A percentile compares a stretch with the other conserved stretches of the same genome.
Evolutionary conservation across 2,888 invertebrate genomes (phyloP).

Genomic region (Chromoteleia sp.): DNA sequence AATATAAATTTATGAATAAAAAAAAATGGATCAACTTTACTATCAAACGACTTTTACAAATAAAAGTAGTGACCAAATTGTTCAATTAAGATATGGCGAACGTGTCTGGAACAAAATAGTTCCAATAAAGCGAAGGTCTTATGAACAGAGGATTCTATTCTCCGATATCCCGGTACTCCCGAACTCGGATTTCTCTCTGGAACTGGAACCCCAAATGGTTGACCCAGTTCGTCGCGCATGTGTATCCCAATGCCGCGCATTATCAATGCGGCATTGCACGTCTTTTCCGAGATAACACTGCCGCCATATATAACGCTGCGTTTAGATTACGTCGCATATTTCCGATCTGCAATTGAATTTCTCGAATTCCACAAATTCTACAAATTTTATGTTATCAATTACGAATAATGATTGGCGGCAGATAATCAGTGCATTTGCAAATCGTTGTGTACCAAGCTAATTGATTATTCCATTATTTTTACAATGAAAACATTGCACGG

Average conservation of each 20-base stretch:
- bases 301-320: constrained; percentile 22
- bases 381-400: constrained; percentile 6
- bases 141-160: constrained; percentile 16
- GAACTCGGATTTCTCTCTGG: constrained; percentile 24
- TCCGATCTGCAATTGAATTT: constrained; percentile 35
- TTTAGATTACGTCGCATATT: constrained; percentile 27
- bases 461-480: no score
- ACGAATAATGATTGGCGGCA: neutral
- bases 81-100: constrained; percentile 37
- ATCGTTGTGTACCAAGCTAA: no score
- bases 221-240: constrained; percentile 58
- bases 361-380: constrained; percentile 19
- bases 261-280: constrained; percentile 49
- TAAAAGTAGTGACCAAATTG: constrained; percentile 4
- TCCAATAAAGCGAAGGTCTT: constrained; percentile 48
- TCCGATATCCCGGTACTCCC: constrained; percentile 24
- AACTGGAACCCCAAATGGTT: constrained; percentile 45
- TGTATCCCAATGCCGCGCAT: constrained; percentile 44
- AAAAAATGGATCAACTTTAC: no score
- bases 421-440: neutral
- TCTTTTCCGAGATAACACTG: constrained; percentile 52
- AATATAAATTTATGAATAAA: no score
- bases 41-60: no score
- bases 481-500: no score
- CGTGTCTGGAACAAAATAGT: constrained; percentile 27